A percentile compares a stretch with the other conserved stretches of the same genome.
Conservation (phyloP, 2,113 vertebrate genomes). For the Apus apus region DNA sequence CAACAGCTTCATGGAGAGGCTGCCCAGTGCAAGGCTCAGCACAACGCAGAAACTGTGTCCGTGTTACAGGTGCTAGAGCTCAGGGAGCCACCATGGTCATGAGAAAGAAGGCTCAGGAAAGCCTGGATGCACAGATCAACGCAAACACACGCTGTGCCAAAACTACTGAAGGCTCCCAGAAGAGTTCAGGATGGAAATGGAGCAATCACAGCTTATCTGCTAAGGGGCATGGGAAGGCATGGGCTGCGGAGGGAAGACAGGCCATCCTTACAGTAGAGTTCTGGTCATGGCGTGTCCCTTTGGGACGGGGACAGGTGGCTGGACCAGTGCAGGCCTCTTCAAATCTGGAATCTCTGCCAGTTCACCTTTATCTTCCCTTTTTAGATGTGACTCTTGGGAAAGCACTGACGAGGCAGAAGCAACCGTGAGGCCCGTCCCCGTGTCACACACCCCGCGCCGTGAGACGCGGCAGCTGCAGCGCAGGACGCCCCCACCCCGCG, state of each 20-base stretch:
- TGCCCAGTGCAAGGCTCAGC: neutral
- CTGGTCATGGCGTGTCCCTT: fast-evolving
- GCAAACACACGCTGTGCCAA: fast-evolving
- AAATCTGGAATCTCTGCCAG: too few relatives aligned
- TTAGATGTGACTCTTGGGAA: fast-evolving
- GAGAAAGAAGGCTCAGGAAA: too few relatives aligned
- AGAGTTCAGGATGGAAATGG: fast-evolving
- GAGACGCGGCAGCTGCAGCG: fast-evolving
- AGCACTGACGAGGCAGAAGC: neutral
- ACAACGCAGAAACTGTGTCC: fast-evolving
- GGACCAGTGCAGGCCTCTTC: too few relatives aligned
- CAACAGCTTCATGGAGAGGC: neutral
- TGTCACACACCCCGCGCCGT: fast-evolving
- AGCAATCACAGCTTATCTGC: fast-evolving
- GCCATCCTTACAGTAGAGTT: fast-evolving
- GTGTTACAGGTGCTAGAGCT: fast-evolving
- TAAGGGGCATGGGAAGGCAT: fast-evolving
- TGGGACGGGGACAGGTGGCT: neutral
- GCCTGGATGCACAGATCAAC: fast-evolving
- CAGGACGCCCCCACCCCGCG: fast-evolving
- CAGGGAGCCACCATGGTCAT: fast-evolving
- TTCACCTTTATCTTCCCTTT: neutral
- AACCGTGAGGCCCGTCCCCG: fast-evolving
- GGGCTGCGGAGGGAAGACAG: fast-evolving
- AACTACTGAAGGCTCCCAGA: fast-evolving